Base-by-base conservation (phyloP, 2,797 vertebrate species). In the Acanthopagrus latus region DNA sequence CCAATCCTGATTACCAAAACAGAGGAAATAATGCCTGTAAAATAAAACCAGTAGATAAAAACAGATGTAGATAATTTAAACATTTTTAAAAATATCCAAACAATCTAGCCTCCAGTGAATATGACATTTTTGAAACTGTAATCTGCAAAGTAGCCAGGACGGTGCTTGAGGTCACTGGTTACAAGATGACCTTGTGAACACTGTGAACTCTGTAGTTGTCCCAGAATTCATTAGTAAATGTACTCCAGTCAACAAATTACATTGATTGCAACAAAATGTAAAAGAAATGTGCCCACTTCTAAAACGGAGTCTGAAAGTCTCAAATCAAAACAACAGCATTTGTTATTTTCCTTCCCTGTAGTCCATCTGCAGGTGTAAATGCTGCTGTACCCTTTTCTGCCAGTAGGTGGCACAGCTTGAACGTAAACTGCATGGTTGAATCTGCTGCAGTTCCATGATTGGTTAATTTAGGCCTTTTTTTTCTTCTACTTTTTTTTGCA, bases 371-470 rank as follows among this genome's bases (percentile, higher is more conserved):
- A 38, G 47, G 27, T 50, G 4, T 21, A 64, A 7, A 13, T 3
- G 10, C 57, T 46, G 69, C 63, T 0, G 55, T 48, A 52, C 0
- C 38, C 21, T 14, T 16, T 63, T 7, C 29, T 29, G 47, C 57
- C 78, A 23, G 1, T 21, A 71, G 76, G 44, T 11, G 68, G 41
- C 13, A 18, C 63, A 20, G 47, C 46, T 52, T 27, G 46, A 57
- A 11, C 65, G 18, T 8, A 11, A 62, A 33, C 56, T 16, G 41
- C 55, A 27, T 47, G 23, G 27, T 6, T 62, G 17, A 27, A 71
- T 9, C 68, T 18, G 51, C 29, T 38, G 50, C 60, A 38, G 55
- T 46, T 23, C 7, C 9, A 7, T 14, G 1, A 18, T 21, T 14
- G 21, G 41, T 6, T 21, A 44, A 20, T 1, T 5, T 52, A 38